Base-by-base conservation (phyloP, 2,888 invertebrate species). In the Balanococcus diminutus region DNA sequence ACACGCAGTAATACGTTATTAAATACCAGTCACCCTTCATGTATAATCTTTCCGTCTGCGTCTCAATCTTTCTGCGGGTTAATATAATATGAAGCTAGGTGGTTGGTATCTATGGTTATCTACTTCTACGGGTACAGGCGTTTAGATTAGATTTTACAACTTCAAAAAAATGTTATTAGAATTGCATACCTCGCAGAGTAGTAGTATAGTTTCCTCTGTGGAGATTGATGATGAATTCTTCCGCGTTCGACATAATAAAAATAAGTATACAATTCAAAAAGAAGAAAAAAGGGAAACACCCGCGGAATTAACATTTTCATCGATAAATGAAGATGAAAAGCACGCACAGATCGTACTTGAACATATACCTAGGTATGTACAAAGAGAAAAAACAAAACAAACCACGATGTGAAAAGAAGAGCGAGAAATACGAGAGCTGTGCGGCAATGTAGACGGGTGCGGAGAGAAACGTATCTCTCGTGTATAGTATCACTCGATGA, bases 401-500 rank as follows among this genome's bases (percentile, higher is more conserved):
- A 61, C 8, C 8, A n/a, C n/a, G n/a, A n/a, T n/a, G n/a, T n/a
- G n/a, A n/a, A n/a, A n/a, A n/a, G n/a, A n/a, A n/a, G n/a, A n/a
- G n/a, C n/a, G n/a, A n/a, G n/a, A n/a, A n/a, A n/a, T n/a, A n/a
- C n/a, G n/a, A n/a, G n/a, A n/a, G n/a, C n/a, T n/a, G n/a, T n/a
- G n/a, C n/a, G n/a, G n/a, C n/a, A n/a, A n/a, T n/a, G n/a, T n/a
- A n/a, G n/a, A n/a, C n/a, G n/a, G n/a, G n/a, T n/a, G n/a, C n/a
- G n/a, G n/a, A 67, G 56, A 22, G 9, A 61, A 46, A 46, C 22
- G 67, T 16, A 28, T 28, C 67, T 31, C 28, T 56, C 56, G 56
- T 19, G 22, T 22, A 36, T 36, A 79, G 75, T 79, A 79, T 79
- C 75, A 79, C 36, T 79, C 32, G 61, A 32, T 56, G 67, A 84